Evolutionary conservation across 2,797 vertebrate species (phyloP).

Genomic region (Melanotaenia nigrans): DNA sequence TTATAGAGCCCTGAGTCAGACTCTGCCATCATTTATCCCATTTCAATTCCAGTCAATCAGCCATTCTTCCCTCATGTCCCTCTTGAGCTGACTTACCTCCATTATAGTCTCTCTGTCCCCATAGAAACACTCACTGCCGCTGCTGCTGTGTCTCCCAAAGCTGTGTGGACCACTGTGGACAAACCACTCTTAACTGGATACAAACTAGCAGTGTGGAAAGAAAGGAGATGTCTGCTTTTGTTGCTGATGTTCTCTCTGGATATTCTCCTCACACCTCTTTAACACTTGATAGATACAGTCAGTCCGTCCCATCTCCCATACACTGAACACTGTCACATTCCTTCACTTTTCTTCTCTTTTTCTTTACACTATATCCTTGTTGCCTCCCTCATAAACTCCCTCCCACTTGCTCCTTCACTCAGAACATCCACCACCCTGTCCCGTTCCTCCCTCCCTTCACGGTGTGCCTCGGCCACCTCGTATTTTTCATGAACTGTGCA

Average conservation of each 20-base stretch:
- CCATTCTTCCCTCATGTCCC: slow-evolving; percentile 31
- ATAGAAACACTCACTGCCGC: slow-evolving; percentile 43
- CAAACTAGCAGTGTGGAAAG: slow-evolving; percentile 20
- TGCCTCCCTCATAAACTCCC: slow-evolving; percentile 69
- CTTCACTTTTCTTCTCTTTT: slow-evolving; percentile 62
- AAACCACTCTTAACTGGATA: slow-evolving; percentile 36
- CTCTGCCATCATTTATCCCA: slow-evolving; percentile 32
- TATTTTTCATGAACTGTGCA: slow-evolving; percentile 32
- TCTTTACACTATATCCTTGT: slow-evolving; percentile 63
- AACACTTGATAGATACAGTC: slow-evolving; percentile 56
- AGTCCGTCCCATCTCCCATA: slow-evolving; percentile 72
- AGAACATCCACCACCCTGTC: slow-evolving; percentile 56
- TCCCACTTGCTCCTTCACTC: slow-evolving; percentile 68
- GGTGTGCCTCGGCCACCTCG: slow-evolving; percentile 37
- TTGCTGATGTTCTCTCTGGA: slow-evolving; percentile 35
- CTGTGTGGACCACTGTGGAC: slow-evolving; percentile 52
- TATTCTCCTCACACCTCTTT: slow-evolving; percentile 41
- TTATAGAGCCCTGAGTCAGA: slow-evolving; percentile 19
- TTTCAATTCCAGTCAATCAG: slow-evolving; percentile 53
- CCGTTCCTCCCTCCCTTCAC: slow-evolving; percentile 25
- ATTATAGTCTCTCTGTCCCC: slow-evolving; percentile 43
- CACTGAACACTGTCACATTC: slow-evolving; percentile 75
- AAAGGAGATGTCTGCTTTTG: slow-evolving; percentile 38
- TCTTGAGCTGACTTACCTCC: slow-evolving; percentile 72
- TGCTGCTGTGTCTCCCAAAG: slow-evolving; percentile 40